Conservation (phyloP, 2,797 vertebrate genomes). For the Sebastes matsubarae region DNA sequence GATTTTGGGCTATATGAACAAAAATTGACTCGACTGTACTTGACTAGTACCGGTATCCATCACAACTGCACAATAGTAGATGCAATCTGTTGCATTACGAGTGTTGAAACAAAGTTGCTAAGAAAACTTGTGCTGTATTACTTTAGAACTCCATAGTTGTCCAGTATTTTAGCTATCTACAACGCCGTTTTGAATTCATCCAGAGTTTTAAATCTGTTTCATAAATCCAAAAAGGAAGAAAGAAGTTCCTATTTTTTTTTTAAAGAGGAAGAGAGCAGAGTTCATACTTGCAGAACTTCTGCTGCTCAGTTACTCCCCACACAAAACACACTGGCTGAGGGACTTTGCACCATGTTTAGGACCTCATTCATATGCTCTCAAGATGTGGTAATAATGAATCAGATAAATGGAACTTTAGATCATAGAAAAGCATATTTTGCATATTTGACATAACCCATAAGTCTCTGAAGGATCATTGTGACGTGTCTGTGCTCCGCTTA, state of each 20-base stretch:
- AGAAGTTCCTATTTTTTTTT: neutral
- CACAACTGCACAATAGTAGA: neutral
- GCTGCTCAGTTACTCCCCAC: neutral
- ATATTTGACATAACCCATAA: neutral
- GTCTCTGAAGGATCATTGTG: neutral
- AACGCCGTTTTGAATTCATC: neutral
- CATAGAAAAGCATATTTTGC: neutral
- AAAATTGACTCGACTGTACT: too few species aligned
- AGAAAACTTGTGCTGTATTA: neutral
- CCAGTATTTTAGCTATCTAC: neutral
- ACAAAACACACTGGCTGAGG: neutral
- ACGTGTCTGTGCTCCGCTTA: neutral
- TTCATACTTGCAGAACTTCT: neutral
- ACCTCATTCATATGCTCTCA: neutral
- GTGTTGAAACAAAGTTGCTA: neutral
- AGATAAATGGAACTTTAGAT: neutral
- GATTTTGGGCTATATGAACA: too few species aligned
- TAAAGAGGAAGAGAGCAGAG: neutral
- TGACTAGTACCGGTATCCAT: too few species aligned
- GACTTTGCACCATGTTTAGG: neutral
- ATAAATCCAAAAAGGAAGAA: neutral
- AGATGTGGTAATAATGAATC: neutral
- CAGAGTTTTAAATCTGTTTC: neutral
- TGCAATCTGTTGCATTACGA: neutral
- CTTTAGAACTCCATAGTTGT: neutral